Conservation (phyloP, 2,113 vertebrate species). For the Syrmaticus mikado region DNA sequence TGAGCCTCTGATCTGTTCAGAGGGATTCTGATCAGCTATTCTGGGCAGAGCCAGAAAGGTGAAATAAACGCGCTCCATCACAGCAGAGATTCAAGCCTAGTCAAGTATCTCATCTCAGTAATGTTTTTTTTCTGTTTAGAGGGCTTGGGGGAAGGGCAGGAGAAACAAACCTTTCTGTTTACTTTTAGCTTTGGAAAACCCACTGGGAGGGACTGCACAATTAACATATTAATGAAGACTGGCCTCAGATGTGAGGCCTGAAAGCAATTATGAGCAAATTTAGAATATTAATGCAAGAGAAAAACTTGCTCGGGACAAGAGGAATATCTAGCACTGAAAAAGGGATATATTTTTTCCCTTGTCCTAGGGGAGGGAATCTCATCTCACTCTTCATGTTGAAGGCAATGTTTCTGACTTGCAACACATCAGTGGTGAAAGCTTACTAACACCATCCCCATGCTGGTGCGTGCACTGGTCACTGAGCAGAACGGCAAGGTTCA, state of each 20-base stretch:
- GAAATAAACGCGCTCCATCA: not conserved
- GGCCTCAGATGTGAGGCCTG: slow-evolving; percentile 63
- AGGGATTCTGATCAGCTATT: not conserved
- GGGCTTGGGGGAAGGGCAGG: not conserved
- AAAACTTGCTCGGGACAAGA: slow-evolving; percentile 30
- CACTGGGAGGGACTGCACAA: slow-evolving; percentile 59
- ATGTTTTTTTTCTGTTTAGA: slow-evolving; percentile 17
- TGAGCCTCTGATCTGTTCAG: not conserved
- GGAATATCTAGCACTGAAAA: not conserved
- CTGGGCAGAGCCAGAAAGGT: not conserved
- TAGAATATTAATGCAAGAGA: slow-evolving; percentile 60
- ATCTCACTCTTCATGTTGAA: not conserved
- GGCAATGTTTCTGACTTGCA: not conserved
- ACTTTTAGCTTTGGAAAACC: slow-evolving; percentile 36
- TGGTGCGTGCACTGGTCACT: not conserved
- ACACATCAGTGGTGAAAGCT: not conserved
- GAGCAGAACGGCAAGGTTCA: rapidly evolving
- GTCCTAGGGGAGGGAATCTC: not conserved
- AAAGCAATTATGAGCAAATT: slow-evolving; percentile 61
- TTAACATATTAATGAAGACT: slow-evolving; percentile 73
- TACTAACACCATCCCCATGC: not conserved
- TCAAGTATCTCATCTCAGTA: not conserved
- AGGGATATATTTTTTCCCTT: not conserved
- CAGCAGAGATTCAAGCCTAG: not conserved
- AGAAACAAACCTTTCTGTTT: slow-evolving; percentile 60